A percentile compares a stretch with the other conserved stretches of the same genome.
phyloP scores from a whole-genome alignment of 2,113 vertebrate species.

The Alligator mississippiensis region DNA sequence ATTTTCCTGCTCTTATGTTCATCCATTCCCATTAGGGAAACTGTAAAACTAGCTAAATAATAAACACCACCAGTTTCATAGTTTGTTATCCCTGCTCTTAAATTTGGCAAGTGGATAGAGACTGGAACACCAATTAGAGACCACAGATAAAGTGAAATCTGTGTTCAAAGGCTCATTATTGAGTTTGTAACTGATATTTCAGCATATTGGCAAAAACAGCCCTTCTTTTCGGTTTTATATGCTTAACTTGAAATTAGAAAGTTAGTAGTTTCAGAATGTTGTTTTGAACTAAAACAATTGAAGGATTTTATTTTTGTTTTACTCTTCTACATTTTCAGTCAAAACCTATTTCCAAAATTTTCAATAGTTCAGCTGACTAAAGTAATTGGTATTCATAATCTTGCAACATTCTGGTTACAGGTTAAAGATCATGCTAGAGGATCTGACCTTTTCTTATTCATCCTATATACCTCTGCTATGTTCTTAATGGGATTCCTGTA shows the following conservation, averaged over 20 bases:
- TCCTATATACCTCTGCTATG: background rate
- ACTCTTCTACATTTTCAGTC: no score
- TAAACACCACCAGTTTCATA: background rate
- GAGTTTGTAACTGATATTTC: background rate
- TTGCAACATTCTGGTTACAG: background rate
- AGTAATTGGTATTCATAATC: background rate
- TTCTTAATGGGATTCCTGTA: background rate
- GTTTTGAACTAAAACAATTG: no score
- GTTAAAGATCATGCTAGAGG: background rate
- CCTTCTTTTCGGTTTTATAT: no score
- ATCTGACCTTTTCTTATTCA: background rate
- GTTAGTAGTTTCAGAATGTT: no score
- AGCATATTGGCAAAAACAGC: no score
- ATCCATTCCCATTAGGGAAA: background rate
- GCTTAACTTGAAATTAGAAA: no score
- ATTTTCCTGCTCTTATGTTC: constrained; percentile 8
- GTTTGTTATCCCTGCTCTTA: background rate
- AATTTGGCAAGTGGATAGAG: background rate
- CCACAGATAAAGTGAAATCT: background rate
- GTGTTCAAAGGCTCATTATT: background rate
- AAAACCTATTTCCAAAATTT: background rate
- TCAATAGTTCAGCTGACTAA: no score
- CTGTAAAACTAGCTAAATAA: background rate
- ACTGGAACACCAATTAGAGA: background rate
- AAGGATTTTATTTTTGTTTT: no score